Conservation (phyloP, 2,888 invertebrate genomes). For the Drosophila atripex region DNA sequence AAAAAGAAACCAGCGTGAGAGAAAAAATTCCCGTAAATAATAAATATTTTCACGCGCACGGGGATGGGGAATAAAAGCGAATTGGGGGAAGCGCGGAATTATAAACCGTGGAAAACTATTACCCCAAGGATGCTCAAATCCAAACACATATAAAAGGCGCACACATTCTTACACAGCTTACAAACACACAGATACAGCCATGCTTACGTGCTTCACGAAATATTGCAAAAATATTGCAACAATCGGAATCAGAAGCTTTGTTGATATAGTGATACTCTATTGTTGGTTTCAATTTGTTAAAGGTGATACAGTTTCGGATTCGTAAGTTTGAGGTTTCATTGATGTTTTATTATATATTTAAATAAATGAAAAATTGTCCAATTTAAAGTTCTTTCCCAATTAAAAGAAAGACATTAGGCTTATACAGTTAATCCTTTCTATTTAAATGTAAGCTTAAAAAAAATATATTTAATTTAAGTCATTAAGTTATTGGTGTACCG, state of each 20-base stretch:
- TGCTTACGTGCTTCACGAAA: conserved; percentile 71
- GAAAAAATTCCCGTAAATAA: conserved; percentile 74
- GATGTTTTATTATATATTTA: neutral
- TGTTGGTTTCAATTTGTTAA: neutral
- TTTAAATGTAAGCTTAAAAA: too few species aligned
- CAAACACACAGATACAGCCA: conserved; percentile 40
- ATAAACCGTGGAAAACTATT: conserved; percentile 79
- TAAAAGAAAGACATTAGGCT: too few species aligned
- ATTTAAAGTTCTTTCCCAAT: too few species aligned
- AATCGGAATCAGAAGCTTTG: conserved; percentile 39
- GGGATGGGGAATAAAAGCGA: conserved; percentile 10
- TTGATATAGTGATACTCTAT: neutral
- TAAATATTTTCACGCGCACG: conserved; percentile 62
- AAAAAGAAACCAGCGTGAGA: conserved; percentile 43
- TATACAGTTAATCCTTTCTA: too few species aligned
- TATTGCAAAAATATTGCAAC: conserved; percentile 72
- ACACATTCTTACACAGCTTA: conserved; percentile 18
- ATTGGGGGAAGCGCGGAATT: conserved; percentile 69
- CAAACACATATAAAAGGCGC: conserved; percentile 53
- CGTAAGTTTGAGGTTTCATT: neutral
- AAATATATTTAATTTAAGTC: too few species aligned
- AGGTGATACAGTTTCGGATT: neutral
- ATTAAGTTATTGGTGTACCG: too few species aligned
- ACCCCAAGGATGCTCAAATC: conserved; percentile 79
- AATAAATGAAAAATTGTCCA: too few species aligned